These are phyloP conservation scores for Hoplostethus mediterraneus DNA, from an alignment of 2,797 vertebrate species.

Conservation along the genomic window DNA sequence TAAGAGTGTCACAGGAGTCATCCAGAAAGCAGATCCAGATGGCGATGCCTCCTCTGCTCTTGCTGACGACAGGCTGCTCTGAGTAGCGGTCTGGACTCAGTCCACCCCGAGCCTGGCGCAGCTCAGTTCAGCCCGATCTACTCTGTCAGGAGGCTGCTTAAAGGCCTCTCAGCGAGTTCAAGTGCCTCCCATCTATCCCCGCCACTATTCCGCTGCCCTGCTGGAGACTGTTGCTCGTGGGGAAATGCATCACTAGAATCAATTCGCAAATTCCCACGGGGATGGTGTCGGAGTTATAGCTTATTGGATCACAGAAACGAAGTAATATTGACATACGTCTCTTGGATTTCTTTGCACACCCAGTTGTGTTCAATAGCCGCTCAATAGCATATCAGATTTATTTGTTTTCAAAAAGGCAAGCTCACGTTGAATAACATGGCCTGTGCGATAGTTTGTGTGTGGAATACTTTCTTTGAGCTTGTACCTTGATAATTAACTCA, in stretches of 20 bases:
- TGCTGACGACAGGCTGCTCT: slow-evolving; percentile 56
- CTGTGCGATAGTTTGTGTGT: slow-evolving; percentile 29
- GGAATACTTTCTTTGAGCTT: slow-evolving; percentile 16
- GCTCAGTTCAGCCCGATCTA: slow-evolving; percentile 50
- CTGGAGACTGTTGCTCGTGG: slow-evolving; percentile 10
- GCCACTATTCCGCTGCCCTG: slow-evolving; percentile 37
- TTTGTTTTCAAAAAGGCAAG: slow-evolving; percentile 15
- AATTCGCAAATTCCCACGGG: slow-evolving; percentile 1
- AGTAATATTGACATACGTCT: slow-evolving; percentile 8
- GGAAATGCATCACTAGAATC: slow-evolving; percentile 11
- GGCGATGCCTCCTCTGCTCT: slow-evolving; percentile 28
- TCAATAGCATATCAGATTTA: background rate
- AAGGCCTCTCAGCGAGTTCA: slow-evolving; percentile 59
- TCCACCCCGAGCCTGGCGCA: slow-evolving; percentile 50
- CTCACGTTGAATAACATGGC: slow-evolving; percentile 3
- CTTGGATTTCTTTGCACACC: background rate
- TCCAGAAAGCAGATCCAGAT: slow-evolving; percentile 56
- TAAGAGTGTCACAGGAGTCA: slow-evolving; percentile 21
- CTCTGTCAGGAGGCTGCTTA: slow-evolving; percentile 57
- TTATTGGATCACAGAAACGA: slow-evolving; percentile 1
- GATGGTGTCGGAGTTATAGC: slow-evolving; percentile 6
- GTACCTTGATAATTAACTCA: slow-evolving; percentile 30
- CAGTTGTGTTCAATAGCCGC: background rate
- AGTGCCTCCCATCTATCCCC: slow-evolving; percentile 45
- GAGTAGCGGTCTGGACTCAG: slow-evolving; percentile 49